Conservation (phyloP, 2,797 vertebrate species). For the Pipistrellus nathusii region DNA sequence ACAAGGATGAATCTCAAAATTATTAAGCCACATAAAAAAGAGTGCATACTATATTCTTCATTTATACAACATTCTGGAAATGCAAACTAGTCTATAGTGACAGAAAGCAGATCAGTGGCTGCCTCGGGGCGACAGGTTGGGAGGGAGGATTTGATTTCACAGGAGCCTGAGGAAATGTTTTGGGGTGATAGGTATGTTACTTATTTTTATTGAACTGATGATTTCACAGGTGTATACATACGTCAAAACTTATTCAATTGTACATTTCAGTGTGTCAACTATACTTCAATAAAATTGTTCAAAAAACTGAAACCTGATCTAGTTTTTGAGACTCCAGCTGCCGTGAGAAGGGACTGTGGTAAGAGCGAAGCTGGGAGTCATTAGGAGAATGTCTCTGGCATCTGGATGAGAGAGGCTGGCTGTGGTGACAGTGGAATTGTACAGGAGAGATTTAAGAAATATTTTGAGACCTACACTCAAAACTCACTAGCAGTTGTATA, state of each 20-base stretch:
- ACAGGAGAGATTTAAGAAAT: not conserved
- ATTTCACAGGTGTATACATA: not conserved
- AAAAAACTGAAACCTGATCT: not conserved
- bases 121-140: not conserved
- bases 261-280: not conserved
- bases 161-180: not conserved
- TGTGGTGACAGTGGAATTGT: not conserved
- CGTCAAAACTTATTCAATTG: not conserved
- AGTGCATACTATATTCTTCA: not conserved
- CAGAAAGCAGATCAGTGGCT: not conserved
- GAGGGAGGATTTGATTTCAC: not conserved
- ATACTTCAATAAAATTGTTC: not conserved
- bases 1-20: slow-evolving; percentile 9
- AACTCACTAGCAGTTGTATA: not conserved
- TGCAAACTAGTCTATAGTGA: not conserved
- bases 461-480: not conserved
- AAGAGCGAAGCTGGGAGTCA: no score
- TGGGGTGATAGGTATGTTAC: not conserved
- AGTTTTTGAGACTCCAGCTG: not conserved
- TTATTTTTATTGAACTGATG: not conserved
- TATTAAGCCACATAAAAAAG: not conserved
- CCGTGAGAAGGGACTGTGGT: not conserved
- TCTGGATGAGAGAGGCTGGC: not conserved
- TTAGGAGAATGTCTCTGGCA: not conserved
- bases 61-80: not conserved